Conservation (phyloP, 2,113 vertebrate genomes). For the Ibidorhyncha struthersii region DNA sequence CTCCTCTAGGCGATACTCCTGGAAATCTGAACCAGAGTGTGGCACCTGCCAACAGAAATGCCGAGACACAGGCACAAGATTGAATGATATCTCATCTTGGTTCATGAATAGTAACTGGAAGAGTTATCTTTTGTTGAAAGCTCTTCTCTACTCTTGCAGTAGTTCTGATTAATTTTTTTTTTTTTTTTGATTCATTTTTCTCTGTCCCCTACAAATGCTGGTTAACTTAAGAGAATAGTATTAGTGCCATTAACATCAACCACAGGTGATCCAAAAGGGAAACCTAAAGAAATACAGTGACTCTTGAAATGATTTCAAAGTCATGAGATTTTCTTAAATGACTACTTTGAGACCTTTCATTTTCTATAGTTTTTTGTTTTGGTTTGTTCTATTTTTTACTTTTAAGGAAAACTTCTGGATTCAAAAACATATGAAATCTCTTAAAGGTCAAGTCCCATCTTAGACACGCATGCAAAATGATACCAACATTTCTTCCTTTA, state of each 20-base stretch:
- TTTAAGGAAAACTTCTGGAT: neutral
- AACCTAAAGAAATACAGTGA: neutral
- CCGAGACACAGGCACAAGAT: neutral
- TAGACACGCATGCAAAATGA: neutral
- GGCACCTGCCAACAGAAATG: neutral
- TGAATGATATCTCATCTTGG: neutral
- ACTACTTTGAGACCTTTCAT: neutral
- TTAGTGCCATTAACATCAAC: neutral
- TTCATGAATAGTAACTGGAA: neutral
- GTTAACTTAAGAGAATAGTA: neutral
- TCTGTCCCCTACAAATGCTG: neutral
- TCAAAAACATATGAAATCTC: neutral
- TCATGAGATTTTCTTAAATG: neutral
- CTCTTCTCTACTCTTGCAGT: neutral
- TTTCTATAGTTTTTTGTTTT: neutral
- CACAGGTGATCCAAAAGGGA: neutral
- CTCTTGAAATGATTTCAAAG: neutral
- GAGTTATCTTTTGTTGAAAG: neutral
- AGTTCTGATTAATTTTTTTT: neutral
- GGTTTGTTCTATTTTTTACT: neutral
- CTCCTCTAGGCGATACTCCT: neutral
- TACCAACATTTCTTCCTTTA: neutral
- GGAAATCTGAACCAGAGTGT: neutral
- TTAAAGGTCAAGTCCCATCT: neutral
- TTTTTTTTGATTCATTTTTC: neutral